Percentiles rank a stretch among this genome's conserved stretches.
Conservation (phyloP, 2,888 invertebrate genomes). For the Rhamnusium bicolor region DNA sequence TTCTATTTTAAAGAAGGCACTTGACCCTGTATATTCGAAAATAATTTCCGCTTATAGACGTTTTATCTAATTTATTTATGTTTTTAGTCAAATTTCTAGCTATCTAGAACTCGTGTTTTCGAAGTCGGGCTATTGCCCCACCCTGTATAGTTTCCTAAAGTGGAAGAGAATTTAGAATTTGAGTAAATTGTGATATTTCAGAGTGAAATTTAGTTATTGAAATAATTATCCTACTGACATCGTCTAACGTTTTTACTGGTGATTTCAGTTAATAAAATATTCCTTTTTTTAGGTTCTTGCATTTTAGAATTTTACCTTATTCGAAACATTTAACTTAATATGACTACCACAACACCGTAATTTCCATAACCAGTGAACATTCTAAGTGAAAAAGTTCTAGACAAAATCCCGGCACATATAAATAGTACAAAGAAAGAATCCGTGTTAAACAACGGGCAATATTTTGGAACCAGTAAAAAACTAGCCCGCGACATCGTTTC, state of each 20-base stretch:
- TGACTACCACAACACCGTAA: neutral
- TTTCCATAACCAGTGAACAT: conserved; percentile 3
- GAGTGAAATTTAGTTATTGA: no score
- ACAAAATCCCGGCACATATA: conserved; percentile 15
- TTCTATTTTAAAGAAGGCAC: no score
- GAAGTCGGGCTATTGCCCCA: no score
- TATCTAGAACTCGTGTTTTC: no score
- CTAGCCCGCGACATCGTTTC: conserved; percentile 43
- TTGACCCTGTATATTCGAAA: no score
- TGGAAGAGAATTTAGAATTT: no score
- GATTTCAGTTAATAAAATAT: neutral
- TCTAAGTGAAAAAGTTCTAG: conserved; percentile 10
- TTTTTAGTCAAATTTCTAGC: no score
- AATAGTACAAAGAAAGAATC: conserved; percentile 13
- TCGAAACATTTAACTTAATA: neutral
- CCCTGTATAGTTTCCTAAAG: no score
- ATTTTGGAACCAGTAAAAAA: conserved; percentile 38
- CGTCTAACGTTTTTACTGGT: neutral
- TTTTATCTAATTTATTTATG: no score
- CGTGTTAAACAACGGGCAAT: conserved; percentile 25
- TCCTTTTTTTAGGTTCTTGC: neutral
- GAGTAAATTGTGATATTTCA: no score
- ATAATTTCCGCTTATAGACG: no score
- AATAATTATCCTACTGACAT: no score
- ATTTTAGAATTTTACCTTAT: neutral